Conservation (phyloP, 2,797 vertebrate genomes). For the Sebastolobus alascanus region DNA sequence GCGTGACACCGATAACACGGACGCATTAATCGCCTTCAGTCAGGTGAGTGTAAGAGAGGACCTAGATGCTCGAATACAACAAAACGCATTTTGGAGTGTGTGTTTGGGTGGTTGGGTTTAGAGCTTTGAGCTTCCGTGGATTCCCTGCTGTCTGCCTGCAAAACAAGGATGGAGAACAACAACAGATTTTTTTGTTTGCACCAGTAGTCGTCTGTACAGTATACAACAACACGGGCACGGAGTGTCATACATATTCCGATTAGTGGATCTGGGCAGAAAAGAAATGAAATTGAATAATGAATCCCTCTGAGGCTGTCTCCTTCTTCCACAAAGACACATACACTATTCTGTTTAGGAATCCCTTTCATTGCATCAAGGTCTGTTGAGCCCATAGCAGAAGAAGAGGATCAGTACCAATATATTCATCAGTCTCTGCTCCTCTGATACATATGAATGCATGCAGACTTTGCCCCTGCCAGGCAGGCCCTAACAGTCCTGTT, state of each 20-base stretch:
- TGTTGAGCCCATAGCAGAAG: slow-evolving; percentile 57
- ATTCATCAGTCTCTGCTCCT: slow-evolving; percentile 69
- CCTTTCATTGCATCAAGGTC: slow-evolving; percentile 69
- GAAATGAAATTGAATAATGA: slow-evolving; percentile 79
- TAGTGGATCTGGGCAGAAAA: slow-evolving; percentile 61
- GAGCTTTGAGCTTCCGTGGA: slow-evolving; percentile 40
- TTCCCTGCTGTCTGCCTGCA: slow-evolving; percentile 43
- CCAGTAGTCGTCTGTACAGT: slow-evolving; percentile 27
- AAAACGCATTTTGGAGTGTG: slow-evolving; percentile 43
- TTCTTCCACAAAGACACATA: slow-evolving; percentile 63
- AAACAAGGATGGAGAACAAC: slow-evolving; percentile 63
- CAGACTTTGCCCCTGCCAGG: slow-evolving; percentile 54
- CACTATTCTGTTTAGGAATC: slow-evolving; percentile 74
- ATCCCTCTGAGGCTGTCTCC: slow-evolving; percentile 67
- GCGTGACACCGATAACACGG: slow-evolving; percentile 60
- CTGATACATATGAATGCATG: slow-evolving; percentile 64
- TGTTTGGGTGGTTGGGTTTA: slow-evolving; percentile 46
- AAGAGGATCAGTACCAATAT: slow-evolving; percentile 66
- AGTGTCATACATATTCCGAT: slow-evolving; percentile 77
- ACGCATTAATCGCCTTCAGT: slow-evolving; percentile 57
- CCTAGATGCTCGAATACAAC: slow-evolving; percentile 37
- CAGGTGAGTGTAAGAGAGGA: slow-evolving; percentile 52
- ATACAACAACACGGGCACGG: slow-evolving; percentile 35
- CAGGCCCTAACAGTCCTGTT: slow-evolving; percentile 52
- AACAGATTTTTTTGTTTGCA: slow-evolving; percentile 60